Evolutionary conservation across 2,797 vertebrate species (phyloP).

Genomic region (Sphenodon punctatus): DNA sequence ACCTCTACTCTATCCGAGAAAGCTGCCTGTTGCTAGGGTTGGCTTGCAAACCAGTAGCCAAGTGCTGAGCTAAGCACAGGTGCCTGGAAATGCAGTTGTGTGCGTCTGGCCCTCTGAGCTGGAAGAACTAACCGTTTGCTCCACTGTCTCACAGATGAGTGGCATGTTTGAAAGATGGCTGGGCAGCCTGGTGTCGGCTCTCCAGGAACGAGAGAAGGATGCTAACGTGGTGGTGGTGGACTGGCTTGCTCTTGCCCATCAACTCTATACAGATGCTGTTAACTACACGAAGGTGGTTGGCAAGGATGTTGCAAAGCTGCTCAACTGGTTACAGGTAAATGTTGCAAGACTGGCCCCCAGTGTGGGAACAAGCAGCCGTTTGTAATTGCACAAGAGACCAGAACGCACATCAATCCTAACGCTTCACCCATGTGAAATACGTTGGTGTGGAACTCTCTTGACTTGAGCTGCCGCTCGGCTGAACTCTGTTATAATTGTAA

Average conservation of each 20-base stretch:
- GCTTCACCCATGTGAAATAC: neutral
- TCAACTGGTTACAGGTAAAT: conserved; percentile 92
- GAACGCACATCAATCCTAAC: accelerated
- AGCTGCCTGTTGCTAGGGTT: no score
- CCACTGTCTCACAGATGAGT: conserved; percentile 81
- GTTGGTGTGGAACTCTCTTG: neutral
- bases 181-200: conserved; percentile 83
- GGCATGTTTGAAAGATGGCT: conserved; percentile 91
- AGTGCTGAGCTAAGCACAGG: no score
- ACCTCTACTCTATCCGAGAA: no score
- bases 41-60: no score
- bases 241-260: conserved; percentile 89
- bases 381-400: neutral
- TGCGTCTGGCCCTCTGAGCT: neutral
- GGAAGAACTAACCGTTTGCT: neutral
- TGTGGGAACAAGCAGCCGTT: accelerated
- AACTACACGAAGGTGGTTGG: conserved; percentile 86
- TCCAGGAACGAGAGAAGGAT: conserved; percentile 82
- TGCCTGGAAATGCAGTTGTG: neutral
- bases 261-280: conserved; percentile 89
- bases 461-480: neutral
- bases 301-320: conserved; percentile 79
- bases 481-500: no score
- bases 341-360: neutral
- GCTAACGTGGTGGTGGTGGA: conserved; percentile 92